Evolutionary conservation across 2,113 vertebrate species (phyloP).

Genomic region (Prietella phreatophila): DNA sequence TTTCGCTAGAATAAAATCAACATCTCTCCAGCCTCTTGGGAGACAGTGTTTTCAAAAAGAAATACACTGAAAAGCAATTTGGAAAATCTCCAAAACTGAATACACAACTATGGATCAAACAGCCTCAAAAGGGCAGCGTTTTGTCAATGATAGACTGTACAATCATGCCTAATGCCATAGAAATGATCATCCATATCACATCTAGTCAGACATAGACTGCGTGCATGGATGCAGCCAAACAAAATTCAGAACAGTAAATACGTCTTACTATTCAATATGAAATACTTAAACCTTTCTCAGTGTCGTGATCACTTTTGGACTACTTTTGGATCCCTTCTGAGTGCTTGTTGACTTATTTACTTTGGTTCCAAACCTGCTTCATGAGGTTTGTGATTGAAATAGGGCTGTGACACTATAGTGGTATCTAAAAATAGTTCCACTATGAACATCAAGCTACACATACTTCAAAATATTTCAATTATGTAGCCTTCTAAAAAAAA

Average conservation of each 20-base stretch:
- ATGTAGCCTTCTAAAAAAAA: neutral
- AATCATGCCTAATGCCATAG: neutral
- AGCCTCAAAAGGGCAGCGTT: neutral
- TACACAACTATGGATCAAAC: conserved; percentile 23
- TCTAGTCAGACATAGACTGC: neutral
- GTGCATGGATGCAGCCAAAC: neutral
- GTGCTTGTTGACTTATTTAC: neutral
- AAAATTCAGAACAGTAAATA: neutral
- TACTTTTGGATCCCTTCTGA: neutral
- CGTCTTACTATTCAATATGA: neutral
- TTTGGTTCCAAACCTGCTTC: neutral
- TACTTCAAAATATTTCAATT: too few species aligned
- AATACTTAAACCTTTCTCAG: neutral
- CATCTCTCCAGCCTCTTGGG: conserved; percentile 47
- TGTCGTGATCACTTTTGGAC: neutral
- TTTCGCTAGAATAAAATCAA: conserved; percentile 57
- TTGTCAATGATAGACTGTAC: neutral
- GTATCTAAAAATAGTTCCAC: neutral
- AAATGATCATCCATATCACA: neutral
- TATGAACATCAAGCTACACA: neutral
- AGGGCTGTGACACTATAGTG: neutral
- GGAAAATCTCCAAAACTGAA: conserved; percentile 38
- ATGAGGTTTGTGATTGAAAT: neutral
- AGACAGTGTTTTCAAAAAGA: conserved; percentile 33
- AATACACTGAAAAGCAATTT: conserved; percentile 38